phyloP scores from a whole-genome alignment of 2,113 vertebrate genomes.

The Ovibos moschatus region DNA sequence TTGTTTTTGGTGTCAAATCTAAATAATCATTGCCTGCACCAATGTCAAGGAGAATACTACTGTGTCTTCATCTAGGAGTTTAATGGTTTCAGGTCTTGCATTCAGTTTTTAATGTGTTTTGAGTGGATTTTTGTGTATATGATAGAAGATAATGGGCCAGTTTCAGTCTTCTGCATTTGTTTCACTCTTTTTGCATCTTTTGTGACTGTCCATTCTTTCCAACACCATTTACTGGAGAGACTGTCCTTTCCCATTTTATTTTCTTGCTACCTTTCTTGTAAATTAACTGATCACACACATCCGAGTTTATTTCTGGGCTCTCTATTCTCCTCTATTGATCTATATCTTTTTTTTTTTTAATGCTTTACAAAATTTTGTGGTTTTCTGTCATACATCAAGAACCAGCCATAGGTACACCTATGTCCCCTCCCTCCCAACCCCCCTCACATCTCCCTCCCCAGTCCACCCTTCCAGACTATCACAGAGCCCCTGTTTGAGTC shows the following conservation, averaged over 20 bases:
- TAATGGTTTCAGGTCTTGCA: background rate
- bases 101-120: background rate
- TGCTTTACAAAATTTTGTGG: background rate
- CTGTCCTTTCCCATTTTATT: background rate
- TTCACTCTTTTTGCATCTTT: background rate
- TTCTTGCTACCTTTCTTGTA: background rate
- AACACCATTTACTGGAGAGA: background rate
- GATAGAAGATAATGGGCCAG: background rate
- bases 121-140: background rate
- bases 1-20: background rate
- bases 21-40: background rate
- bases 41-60: background rate
- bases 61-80: background rate
- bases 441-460: background rate
- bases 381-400: background rate
- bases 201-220: background rate
- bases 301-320: background rate
- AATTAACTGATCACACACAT: background rate
- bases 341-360: background rate
- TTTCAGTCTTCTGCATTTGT: background rate
- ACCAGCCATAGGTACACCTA: background rate
- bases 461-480: background rate
- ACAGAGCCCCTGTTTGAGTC: background rate
- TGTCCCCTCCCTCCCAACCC: background rate
- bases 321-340: background rate